phyloP scores from a whole-genome alignment of 2,797 vertebrate species.

The Neostethus bicornis region DNA sequence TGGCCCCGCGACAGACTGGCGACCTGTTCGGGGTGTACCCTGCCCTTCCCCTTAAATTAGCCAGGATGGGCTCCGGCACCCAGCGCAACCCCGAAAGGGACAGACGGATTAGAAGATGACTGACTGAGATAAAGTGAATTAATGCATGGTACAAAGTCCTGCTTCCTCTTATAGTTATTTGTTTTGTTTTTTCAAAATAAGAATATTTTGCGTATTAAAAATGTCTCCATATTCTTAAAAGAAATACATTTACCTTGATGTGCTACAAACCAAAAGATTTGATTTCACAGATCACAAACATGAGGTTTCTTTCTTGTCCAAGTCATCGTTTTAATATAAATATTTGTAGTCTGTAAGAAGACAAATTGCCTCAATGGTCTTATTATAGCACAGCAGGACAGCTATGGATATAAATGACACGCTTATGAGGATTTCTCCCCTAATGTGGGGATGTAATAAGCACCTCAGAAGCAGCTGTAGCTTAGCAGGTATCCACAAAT shows the following conservation, averaged over 20 bases:
- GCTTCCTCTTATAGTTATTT: too few relatives aligned
- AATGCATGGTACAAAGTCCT: too few relatives aligned
- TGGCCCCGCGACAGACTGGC: too few relatives aligned
- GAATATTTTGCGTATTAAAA: too few relatives aligned
- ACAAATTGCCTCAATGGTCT: neutral
- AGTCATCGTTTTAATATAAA: neutral
- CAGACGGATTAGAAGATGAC: too few relatives aligned
- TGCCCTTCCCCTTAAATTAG: too few relatives aligned
- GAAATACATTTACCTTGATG: neutral
- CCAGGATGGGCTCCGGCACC: too few relatives aligned
- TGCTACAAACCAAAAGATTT: neutral
- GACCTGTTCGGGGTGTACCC: too few relatives aligned
- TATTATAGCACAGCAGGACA: neutral
- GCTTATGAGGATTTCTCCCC: neutral
- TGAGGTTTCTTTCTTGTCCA: neutral
- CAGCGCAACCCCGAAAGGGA: too few relatives aligned
- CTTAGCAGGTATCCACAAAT: neutral
- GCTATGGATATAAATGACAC: neutral
- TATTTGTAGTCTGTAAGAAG: neutral
- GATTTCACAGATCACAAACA: neutral
- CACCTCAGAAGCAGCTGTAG: neutral
- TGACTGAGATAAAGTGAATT: too few relatives aligned
- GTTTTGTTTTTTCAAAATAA: too few relatives aligned
- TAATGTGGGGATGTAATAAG: neutral
- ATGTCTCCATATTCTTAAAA: too few relatives aligned